Percentiles rank a stretch among this genome's conserved stretches.
These are phyloP conservation scores for Xenopus laevis DNA, from an alignment of 2,113 vertebrate species.

Conservation along the genomic window DNA sequence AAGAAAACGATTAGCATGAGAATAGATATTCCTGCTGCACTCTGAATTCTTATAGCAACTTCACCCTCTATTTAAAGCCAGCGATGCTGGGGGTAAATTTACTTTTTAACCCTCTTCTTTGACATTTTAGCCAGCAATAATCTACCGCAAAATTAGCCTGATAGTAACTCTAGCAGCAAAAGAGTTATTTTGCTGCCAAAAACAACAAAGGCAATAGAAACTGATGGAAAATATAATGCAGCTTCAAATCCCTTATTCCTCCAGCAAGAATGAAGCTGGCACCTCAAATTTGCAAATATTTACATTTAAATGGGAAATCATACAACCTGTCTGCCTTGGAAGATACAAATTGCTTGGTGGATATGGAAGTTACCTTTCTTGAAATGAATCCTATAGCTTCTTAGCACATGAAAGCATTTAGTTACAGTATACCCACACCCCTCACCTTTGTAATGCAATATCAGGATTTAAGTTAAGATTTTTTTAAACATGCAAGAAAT, in stretches of 20 bases:
- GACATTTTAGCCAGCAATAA: not conserved
- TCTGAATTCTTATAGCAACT: constrained; percentile 16
- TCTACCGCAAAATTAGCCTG: not conserved
- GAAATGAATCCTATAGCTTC: constrained; percentile 39
- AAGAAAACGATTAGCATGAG: constrained; percentile 36
- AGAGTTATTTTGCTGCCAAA: constrained; percentile 8
- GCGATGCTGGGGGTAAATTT: constrained; percentile 4
- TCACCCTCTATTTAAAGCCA: constrained; percentile 31
- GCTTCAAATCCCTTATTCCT: constrained; percentile 23
- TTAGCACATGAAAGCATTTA: constrained; percentile 38
- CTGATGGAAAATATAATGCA: constrained; percentile 26
- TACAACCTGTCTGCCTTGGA: constrained; percentile 43
- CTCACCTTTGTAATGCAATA: not conserved
- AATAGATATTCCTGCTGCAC: constrained; percentile 29
- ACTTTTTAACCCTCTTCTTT: constrained; percentile 17
- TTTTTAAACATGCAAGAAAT: not conserved
- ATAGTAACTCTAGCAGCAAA: not conserved
- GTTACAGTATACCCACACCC: constrained; percentile 23
- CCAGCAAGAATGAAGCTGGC: constrained; percentile 9
- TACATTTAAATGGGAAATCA: constrained; percentile 46
- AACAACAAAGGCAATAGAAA: not conserved
- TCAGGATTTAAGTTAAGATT: not conserved
- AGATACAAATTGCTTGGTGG: constrained; percentile 40
- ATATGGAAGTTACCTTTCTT: constrained; percentile 42
- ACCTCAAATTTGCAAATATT: constrained; percentile 40